A percentile compares a stretch with the other conserved stretches of the same genome.
These are phyloP conservation scores for Patiria miniata DNA, from an alignment of 35 echinoderm and acorn worm species.

Conservation along the genomic window DNA sequence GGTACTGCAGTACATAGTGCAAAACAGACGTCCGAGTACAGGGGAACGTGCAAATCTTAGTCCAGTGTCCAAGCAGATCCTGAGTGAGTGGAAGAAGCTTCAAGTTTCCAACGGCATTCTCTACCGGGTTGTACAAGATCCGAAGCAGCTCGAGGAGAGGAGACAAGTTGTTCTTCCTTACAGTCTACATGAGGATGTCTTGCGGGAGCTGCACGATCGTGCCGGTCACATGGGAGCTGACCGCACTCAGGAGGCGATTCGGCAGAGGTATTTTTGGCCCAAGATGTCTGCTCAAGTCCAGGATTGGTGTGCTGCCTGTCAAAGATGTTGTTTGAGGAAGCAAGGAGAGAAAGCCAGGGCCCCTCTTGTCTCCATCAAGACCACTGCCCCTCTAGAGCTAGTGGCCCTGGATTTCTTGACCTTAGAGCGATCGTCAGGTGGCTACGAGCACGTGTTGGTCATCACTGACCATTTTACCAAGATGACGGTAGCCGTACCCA, in stretches of 20 bases:
- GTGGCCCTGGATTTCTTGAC: slow-evolving; percentile 53
- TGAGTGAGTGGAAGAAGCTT: slow-evolving; percentile 21
- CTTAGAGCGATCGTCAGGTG: slow-evolving; percentile 54
- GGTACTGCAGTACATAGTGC: not conserved
- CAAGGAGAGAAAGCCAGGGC: not conserved
- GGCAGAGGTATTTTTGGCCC: slow-evolving; percentile 55
- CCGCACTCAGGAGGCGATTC: slow-evolving; percentile 36
- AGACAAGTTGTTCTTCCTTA: slow-evolving; percentile 56
- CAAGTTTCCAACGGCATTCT: not conserved
- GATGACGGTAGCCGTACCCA: slow-evolving; percentile 65
- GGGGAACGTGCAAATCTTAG: not conserved
- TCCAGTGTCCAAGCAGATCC: not conserved
- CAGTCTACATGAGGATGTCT: not conserved
- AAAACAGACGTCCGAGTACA: not conserved
- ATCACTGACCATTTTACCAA: slow-evolving; percentile 82
- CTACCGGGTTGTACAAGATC: not conserved
- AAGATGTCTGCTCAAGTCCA: slow-evolving; percentile 38
- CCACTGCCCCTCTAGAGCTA: slow-evolving; percentile 65
- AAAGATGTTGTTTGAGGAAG: slow-evolving; percentile 44
- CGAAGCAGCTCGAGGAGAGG: not conserved
- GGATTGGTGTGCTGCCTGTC: slow-evolving; percentile 19
- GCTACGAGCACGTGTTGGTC: slow-evolving; percentile 71
- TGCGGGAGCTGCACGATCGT: slow-evolving; percentile 48
- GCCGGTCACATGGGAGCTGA: slow-evolving; percentile 60
- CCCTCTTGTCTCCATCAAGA: slow-evolving; percentile 44